Evolutionary conservation across 2,113 vertebrate genomes (phyloP).

Genomic region (Pachyramphus minor): DNA sequence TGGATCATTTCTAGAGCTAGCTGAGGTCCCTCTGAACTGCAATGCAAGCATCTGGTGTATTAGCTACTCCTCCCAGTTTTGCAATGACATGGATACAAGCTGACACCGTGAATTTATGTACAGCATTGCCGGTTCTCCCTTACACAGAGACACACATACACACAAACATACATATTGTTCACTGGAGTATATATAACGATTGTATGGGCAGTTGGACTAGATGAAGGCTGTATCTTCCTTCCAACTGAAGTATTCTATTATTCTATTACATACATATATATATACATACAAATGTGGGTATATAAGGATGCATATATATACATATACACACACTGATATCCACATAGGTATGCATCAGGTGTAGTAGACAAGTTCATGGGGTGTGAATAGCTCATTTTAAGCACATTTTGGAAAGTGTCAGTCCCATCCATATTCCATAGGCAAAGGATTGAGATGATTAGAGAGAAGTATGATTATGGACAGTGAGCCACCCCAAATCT

Average conservation of each 20-base stretch:
- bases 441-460: background rate
- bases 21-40: background rate
- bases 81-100: background rate
- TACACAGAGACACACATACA: background rate
- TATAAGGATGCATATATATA: background rate
- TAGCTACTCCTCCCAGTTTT: background rate
- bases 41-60: background rate
- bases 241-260: background rate
- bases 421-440: background rate
- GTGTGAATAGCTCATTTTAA: background rate
- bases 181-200: background rate
- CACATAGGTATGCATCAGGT: background rate
- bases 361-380: background rate
- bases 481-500: background rate
- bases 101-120: background rate
- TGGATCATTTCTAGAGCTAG: background rate
- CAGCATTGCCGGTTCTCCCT: background rate
- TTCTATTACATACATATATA: too few relatives aligned
- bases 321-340: background rate
- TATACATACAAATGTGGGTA: background rate
- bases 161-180: background rate
- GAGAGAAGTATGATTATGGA: background rate
- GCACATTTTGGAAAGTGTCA: background rate
- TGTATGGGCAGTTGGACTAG: background rate
- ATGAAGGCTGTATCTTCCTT: fast-evolving